Evolutionary conservation across 2,888 invertebrate species (phyloP).

Genomic region (Eurytoma californica): DNA sequence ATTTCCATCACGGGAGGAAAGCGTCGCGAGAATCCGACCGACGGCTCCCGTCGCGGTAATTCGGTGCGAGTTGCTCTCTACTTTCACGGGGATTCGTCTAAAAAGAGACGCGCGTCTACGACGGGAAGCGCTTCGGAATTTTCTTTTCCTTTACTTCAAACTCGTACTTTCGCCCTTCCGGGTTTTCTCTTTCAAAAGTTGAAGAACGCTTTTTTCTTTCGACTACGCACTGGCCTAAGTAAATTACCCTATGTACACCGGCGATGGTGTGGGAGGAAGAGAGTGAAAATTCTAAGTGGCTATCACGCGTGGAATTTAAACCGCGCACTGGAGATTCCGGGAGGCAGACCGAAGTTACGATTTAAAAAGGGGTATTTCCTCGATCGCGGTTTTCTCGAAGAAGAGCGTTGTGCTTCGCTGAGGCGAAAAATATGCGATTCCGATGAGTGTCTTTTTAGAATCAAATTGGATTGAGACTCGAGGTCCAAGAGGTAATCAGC

Average conservation of each 20-base stretch:
- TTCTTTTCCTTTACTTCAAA: background rate
- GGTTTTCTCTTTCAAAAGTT: too few relatives aligned
- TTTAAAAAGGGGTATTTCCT: too few relatives aligned
- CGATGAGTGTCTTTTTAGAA: background rate
- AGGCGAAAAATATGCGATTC: slow-evolving; percentile 11
- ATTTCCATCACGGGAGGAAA: background rate
- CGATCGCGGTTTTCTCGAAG: background rate
- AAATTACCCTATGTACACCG: background rate
- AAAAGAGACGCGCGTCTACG: slow-evolving; percentile 26
- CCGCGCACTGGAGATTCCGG: background rate
- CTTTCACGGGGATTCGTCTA: slow-evolving; percentile 43
- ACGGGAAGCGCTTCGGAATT: slow-evolving; percentile 48
- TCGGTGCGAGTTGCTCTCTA: slow-evolving; percentile 53
- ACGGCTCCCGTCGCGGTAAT: slow-evolving; percentile 50
- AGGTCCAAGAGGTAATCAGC: too few relatives aligned
- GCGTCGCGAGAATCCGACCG: background rate
- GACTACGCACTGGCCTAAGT: too few relatives aligned
- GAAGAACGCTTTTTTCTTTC: too few relatives aligned
- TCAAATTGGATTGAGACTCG: too few relatives aligned
- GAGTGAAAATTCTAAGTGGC: slow-evolving; percentile 19
- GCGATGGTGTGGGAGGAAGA: background rate
- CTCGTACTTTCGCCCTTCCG: slow-evolving; percentile 8
- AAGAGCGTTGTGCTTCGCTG: slow-evolving; percentile 17
- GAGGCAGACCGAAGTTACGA: background rate
- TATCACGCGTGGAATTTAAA: background rate